Base-by-base conservation (phyloP, 2,797 vertebrate genomes). In the Lepus oiostolus region DNA sequence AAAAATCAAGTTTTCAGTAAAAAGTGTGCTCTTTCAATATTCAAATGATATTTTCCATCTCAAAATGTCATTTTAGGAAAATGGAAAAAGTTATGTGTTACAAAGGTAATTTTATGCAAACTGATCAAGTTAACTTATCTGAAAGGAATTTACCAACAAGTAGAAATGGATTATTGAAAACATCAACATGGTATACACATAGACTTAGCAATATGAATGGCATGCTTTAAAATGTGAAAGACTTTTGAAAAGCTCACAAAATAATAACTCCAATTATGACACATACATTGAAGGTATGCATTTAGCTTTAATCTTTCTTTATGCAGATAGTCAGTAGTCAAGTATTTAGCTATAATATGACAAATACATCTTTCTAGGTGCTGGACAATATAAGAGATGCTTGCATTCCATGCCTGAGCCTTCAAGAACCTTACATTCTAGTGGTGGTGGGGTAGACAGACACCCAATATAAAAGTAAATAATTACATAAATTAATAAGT, bases 1-100 rank as follows among this genome's bases (percentile, higher is more conserved):
- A 4, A 94, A 42, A 77, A 80, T 47, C 32, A 92, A 88, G 35
- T 70, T 94, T 94, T 72, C 83, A 92, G 12, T 71, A 92, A 90
- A 11, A 74, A 10, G 35, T 16, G 93, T 24, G 50, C 71, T 85
- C n/a, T 90, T 91, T 93, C 19, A 71, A 82, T 85, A 8, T 91
- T 4, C 24, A 96, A 81, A 84, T 74, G 17, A 74, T 19, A 90
- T 50, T 90, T 68, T 35, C 14, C 16, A 58, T 91, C 7, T 95
- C 9, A 42, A 94, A 79, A 84, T 74, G 16, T 75, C 17, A 82
- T 47, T 84, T 81, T 47, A 85, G 21, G 67, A 93, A 85, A 91
- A 92, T 93, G 67, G 10, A 70, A 42, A 93, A 87, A 79, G 21
- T 50, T 28, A 91, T 21, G 67, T 67, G 76, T 88, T 79, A 7